Base-by-base conservation (phyloP, 2,113 vertebrate species). In the Perca schrenkii region DNA sequence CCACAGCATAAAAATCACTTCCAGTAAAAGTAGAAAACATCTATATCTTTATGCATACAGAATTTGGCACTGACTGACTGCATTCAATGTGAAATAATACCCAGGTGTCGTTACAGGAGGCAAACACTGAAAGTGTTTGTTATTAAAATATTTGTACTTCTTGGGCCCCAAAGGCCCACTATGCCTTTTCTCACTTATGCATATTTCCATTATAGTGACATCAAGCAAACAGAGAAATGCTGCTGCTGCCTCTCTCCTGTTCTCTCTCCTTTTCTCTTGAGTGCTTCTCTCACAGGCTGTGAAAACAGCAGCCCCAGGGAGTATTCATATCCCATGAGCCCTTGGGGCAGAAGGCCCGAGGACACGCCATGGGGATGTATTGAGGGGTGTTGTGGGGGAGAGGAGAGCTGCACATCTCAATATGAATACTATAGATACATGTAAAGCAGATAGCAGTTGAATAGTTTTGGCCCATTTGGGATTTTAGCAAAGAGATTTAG, bases 111-210 rank as follows among this genome's bases (percentile, higher is more conserved):
- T 89, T 79, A 90, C 86, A 92, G 89, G 89, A 93, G 86, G 88
- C 88, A 91, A 92, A 92, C 86, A 92, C 58, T 74, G 90, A 91
- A 88, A 88, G 92, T 92, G 93, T 93, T 94, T 94, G 90, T 94
- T 93, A 93, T 92, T 92, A 93, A 94, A 93, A 91, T 93, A 91
- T 93, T 94, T 93, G 93, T 94, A 91, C 92, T 92, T 91, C 85
- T 77, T 64, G 74, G 88, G 92, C 91, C 93, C 90, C 90, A 91
- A 93, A 94, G 90, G 90, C 86, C 90, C 88, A 75, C 91, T 65
- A 81, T 88, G 87, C 93, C 84, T 89, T 83, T 88, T 88, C 88
- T 89, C 86, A 91, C 92, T 92, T 91, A 86, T 93, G 92, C 90
- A 93, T 91, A 93, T 92, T 92, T 92, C 89, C 88, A 92, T 90